phyloP scores from a whole-genome alignment of 2,113 vertebrate species.

The Phrynosoma blainvillii region DNA sequence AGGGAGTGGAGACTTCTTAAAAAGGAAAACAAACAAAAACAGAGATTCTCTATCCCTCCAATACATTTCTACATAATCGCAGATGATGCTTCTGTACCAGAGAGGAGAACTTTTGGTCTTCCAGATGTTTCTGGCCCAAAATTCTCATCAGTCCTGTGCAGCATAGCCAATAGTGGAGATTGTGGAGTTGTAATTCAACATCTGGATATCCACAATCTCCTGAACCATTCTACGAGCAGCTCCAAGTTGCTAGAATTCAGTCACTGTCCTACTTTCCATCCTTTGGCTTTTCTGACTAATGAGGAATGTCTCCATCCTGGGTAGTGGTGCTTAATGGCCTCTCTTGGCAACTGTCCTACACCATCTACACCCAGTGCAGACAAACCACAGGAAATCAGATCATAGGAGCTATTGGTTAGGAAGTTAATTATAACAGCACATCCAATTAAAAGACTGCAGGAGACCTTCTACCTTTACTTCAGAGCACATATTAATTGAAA shows the following conservation, averaged over 20 bases:
- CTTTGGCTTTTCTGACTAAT: neutral
- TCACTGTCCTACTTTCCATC: neutral
- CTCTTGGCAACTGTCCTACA: neutral
- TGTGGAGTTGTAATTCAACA: no score
- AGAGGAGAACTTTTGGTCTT: neutral
- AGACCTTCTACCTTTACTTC: constrained; percentile 8
- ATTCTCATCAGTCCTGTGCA: neutral
- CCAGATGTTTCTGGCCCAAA: neutral
- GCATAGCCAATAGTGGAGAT: neutral
- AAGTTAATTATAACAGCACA: constrained; percentile 34
- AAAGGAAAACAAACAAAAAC: neutral
- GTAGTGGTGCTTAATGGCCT: neutral
- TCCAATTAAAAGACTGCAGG: constrained; percentile 24
- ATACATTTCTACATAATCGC: no score
- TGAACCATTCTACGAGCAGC: no score
- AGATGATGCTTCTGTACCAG: neutral
- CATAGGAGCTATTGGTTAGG: neutral
- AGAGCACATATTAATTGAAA: constrained; percentile 19
- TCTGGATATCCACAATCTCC: neutral
- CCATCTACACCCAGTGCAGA: neutral
- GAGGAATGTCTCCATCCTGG: neutral
- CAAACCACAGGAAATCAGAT: constrained; percentile 31
- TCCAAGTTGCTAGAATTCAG: neutral
- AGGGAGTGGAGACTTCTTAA: neutral
- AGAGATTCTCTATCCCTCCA: no score